phyloP scores from a whole-genome alignment of 2,113 vertebrate species.

The Oreochromis niloticus region DNA sequence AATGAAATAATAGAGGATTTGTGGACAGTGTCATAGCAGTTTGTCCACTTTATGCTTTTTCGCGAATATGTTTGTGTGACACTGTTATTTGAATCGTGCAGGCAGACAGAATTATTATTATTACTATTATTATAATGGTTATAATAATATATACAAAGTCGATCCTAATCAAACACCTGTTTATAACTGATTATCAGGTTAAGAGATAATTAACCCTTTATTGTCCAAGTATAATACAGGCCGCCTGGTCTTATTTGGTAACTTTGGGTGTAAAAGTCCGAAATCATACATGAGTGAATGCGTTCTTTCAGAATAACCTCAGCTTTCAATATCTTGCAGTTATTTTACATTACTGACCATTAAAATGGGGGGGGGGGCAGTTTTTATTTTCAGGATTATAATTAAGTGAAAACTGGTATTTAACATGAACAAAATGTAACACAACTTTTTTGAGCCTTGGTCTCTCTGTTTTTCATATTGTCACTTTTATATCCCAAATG shows the following conservation, averaged over 20 bases:
- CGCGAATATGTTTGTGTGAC: neutral
- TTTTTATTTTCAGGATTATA: neutral
- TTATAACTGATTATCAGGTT: neutral
- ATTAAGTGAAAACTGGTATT: neutral
- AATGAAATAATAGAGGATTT: neutral
- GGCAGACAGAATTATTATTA: neutral
- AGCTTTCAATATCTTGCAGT: neutral
- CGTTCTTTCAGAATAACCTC: neutral
- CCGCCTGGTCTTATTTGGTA: neutral
- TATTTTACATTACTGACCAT: neutral
- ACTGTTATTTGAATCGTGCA: neutral
- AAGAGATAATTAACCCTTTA: neutral
- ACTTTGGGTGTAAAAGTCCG: neutral
- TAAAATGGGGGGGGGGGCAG: rapidly evolving
- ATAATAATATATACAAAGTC: neutral
- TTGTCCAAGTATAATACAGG: neutral
- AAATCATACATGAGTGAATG: neutral
- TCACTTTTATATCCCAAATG: neutral
- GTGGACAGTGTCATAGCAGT: neutral
- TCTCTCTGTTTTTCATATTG: neutral
- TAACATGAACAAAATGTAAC: neutral
- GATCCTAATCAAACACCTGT: neutral
- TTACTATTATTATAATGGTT: neutral
- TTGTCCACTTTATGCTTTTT: neutral
- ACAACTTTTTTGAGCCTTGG: neutral